Evolutionary conservation across 2,888 invertebrate genomes (phyloP).

Genomic region (Ptychoptera albimana): DNA sequence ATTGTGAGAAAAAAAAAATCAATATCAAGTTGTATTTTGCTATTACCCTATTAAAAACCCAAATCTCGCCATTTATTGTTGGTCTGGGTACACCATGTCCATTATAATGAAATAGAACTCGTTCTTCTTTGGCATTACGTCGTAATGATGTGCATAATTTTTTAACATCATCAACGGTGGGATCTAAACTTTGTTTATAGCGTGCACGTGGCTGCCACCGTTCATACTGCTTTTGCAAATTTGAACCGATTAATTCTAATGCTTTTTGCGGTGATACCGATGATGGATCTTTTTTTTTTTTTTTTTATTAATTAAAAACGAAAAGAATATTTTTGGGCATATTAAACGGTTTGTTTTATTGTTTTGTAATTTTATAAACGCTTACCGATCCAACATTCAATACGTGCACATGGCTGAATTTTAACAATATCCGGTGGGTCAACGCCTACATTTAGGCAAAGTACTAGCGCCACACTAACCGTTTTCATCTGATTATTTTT

Average conservation of each 20-base stretch:
- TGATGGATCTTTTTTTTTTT: slow-evolving; percentile 54
- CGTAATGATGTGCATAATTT: slow-evolving; percentile 88
- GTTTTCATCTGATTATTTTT: slow-evolving; percentile 76
- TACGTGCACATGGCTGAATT: slow-evolving; percentile 87
- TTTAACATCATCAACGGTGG: slow-evolving; percentile 95
- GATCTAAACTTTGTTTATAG: slow-evolving; percentile 94
- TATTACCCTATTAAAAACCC: slow-evolving; percentile 92
- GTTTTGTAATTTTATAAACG: slow-evolving; percentile 4
- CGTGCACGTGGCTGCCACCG: slow-evolving; percentile 96
- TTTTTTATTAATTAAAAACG: neutral
- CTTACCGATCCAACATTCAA: slow-evolving; percentile 94
- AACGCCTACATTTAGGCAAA: slow-evolving; percentile 97
- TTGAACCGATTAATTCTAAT: slow-evolving; percentile 77
- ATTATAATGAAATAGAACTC: slow-evolving; percentile 97
- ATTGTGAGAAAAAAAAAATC: slow-evolving; percentile 7
- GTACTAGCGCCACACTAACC: slow-evolving; percentile 91
- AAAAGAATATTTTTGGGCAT: neutral
- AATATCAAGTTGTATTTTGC: too few species aligned
- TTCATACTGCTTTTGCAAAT: slow-evolving; percentile 92
- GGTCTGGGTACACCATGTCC: slow-evolving; percentile 99
- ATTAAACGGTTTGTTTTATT: too few species aligned
- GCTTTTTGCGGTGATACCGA: slow-evolving; percentile 83
- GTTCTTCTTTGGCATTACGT: slow-evolving; percentile 93
- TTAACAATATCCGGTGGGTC: slow-evolving; percentile 98
- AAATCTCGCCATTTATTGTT: slow-evolving; percentile 95